Conservation (phyloP, 2,113 vertebrate species). For the Tylochromis polylepis region DNA sequence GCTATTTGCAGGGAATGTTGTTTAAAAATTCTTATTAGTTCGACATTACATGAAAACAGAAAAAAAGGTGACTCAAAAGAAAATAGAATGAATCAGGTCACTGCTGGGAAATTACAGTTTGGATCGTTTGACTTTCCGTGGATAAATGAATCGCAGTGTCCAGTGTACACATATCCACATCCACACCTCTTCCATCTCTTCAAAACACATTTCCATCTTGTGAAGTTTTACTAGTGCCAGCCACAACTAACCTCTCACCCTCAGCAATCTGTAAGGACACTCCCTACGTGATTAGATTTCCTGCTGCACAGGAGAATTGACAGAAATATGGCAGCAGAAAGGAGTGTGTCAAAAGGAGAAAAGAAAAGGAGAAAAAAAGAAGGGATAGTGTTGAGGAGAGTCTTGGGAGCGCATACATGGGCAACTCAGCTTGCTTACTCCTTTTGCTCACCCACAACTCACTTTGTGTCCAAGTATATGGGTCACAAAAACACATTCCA, state of each 20-base stretch:
- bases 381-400: background rate
- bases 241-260: constrained; percentile 24
- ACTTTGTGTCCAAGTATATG: background rate
- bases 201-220: background rate
- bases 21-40: background rate
- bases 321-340: background rate
- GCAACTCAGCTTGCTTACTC: background rate
- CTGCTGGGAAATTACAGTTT: background rate
- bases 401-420: background rate
- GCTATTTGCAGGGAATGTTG: background rate
- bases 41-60: background rate
- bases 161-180: background rate
- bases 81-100: background rate
- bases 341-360: background rate
- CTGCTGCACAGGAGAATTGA: constrained; percentile 7
- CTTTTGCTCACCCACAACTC: background rate
- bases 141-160: background rate
- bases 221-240: constrained; percentile 3
- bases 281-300: constrained; percentile 54
- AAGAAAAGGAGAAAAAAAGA: background rate
- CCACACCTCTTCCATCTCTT: background rate
- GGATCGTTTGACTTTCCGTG: background rate
- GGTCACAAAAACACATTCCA: constrained; percentile 52
- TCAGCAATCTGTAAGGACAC: constrained; percentile 22
- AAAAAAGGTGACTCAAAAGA: background rate